phyloP scores from a whole-genome alignment of 2,888 invertebrate species.

The Heliothis peltigera region DNA sequence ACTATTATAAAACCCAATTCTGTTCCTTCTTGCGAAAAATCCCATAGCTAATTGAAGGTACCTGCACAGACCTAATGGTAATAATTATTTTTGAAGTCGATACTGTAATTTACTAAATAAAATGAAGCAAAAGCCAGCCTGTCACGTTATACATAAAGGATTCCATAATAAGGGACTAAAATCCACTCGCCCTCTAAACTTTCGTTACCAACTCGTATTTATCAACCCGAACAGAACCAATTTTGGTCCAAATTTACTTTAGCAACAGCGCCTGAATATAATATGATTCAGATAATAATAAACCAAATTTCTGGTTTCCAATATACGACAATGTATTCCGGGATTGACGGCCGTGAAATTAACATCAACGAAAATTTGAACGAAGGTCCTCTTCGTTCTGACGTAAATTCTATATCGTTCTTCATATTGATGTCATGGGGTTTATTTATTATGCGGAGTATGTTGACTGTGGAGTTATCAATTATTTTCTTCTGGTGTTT shows the following conservation, averaged over 20 bases:
- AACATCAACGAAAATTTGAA: constrained; percentile 71
- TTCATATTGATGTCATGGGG: constrained; percentile 9
- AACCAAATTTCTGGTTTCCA: constrained; percentile 59
- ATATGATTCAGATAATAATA: constrained; percentile 53
- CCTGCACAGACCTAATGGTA: no score
- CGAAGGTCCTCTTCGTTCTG: constrained; percentile 64
- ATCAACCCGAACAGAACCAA: constrained; percentile 7
- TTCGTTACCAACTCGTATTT: not conserved
- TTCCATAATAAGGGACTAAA: not conserved
- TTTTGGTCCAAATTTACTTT: constrained; percentile 37
- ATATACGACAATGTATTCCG: constrained; percentile 63
- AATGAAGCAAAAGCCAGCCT: no score
- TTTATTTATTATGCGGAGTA: constrained; percentile 9
- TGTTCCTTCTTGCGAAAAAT: no score
- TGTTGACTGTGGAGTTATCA: constrained; percentile 5
- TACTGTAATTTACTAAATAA: no score
- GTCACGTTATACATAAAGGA: not conserved
- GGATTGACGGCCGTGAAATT: constrained; percentile 79
- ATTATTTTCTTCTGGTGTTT: constrained; percentile 9
- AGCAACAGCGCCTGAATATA: constrained; percentile 35
- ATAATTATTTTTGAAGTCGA: no score
- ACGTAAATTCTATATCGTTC: constrained; percentile 57
- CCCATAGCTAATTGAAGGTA: no score
- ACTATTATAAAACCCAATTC: no score
- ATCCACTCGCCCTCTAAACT: not conserved